Evolutionary conservation across 2,888 invertebrate species (phyloP), one percentile per base, ranked within the genome.

Genomic region (Atherix ibis): DNA sequence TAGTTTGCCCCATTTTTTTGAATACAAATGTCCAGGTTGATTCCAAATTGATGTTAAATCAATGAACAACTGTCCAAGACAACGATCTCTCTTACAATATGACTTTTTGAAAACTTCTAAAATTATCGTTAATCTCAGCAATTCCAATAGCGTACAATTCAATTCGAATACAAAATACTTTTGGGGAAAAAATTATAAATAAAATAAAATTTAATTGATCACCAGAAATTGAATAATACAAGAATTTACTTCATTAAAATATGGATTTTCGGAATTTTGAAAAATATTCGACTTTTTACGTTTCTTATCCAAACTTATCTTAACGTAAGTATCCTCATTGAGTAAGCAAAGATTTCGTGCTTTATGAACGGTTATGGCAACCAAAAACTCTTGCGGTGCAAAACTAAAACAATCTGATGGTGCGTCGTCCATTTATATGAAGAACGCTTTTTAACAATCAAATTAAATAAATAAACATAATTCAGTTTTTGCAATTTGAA

Each of bases 1-100:
- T 27, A 89, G 59, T 48, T 79, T 73, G 0, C 78, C 82, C 89
- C 89, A 91, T 60, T 87, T 87, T 52, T 83, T 81, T 51, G 74
- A 78, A 49, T 82, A 80, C 52, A 78, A 76, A 49, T 80, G 87
- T 59, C 78, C 83, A 75, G 55, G 67, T 49, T 81, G 79, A 32
- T 64, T 64, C 77, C 82, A 82, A 12, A 84, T 69, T 2, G 73
- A 71, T 6, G 73, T 73, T 9, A 81, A 58, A 46, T 79, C 76
- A 28, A 81, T 62, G 15, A 57, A 62, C 5, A 71, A 57, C 48
- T 70, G 70, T 0, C 79, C 79, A n/a, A 76, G 46, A 2, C 64
- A 52, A 14, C 63, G 54, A 4, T 70, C 62, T 10, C 63, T 58
- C 12, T 66, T 64, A 37, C 62, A 66, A 2, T 59, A 48, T 0